phyloP scores from a whole-genome alignment of 2,888 invertebrate genomes.

The Arge pagana region DNA sequence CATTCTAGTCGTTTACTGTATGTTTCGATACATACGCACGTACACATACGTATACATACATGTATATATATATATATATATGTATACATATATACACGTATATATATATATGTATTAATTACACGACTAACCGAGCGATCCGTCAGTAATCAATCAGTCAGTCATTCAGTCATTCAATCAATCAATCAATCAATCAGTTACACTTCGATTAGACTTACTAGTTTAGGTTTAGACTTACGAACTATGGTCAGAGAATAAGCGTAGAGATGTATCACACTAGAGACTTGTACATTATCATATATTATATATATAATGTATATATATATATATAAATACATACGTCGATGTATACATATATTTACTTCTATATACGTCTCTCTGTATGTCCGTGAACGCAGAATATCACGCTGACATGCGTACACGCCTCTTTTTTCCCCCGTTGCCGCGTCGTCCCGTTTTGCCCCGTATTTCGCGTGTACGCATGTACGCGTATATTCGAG shows the following conservation, averaged over 20 bases:
- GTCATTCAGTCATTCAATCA: not conserved
- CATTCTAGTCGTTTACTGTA: not conserved
- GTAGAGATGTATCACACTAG: slow-evolving; percentile 56
- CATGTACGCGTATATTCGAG: too few species aligned
- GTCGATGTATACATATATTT: not conserved
- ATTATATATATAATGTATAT: slow-evolving; percentile 45
- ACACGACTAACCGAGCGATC: too few species aligned
- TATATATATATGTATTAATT: too few species aligned
- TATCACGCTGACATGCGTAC: too few species aligned
- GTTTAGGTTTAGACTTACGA: too few species aligned
- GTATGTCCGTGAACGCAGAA: too few species aligned
- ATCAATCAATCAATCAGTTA: not conserved
- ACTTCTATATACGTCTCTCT: slow-evolving; percentile 1
- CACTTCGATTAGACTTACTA: too few species aligned
- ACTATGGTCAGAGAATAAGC: slow-evolving; percentile 54
- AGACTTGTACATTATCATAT: slow-evolving; percentile 53
- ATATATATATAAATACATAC: not conserved
- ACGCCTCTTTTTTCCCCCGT: too few species aligned
- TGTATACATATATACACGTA: not conserved
- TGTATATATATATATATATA: not conserved
- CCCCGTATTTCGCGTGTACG: too few species aligned
- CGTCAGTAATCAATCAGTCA: not conserved
- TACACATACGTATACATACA: slow-evolving; percentile 16
- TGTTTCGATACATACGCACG: slow-evolving; percentile 22
- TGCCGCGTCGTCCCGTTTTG: too few species aligned